phyloP scores from a whole-genome alignment of 2,797 vertebrate species.

The Nasua narica region DNA sequence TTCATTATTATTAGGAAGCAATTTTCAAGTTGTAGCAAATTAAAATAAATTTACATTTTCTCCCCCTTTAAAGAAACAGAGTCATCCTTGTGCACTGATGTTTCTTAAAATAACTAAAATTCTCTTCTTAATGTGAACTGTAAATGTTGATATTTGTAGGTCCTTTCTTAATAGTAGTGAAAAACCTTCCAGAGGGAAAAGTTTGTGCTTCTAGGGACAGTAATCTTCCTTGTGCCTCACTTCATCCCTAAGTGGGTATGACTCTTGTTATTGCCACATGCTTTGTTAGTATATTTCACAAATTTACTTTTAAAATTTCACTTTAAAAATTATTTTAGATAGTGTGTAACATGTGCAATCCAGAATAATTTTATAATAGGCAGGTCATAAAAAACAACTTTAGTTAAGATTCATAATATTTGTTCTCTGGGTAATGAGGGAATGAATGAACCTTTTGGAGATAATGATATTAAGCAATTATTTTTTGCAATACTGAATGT shows the following conservation, averaged over 20 bases:
- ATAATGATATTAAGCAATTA: conserved; percentile 64
- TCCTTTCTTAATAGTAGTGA: conserved; percentile 46
- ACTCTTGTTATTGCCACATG: conserved; percentile 56
- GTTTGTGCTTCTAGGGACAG: conserved; percentile 50
- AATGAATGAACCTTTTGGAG: conserved; percentile 63
- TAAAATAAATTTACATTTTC: conserved; percentile 41
- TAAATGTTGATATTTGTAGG: conserved; percentile 38
- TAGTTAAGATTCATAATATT: conserved; percentile 58
- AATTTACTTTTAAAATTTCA: conserved; percentile 39
- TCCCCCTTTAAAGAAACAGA: conserved; percentile 54
- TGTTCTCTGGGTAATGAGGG: conserved; percentile 35
- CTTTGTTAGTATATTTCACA: conserved; percentile 66
- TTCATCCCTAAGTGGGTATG: conserved; percentile 55
- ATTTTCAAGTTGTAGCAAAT: conserved; percentile 53
- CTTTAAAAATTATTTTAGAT: conserved; percentile 57
- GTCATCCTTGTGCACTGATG: conserved; percentile 52
- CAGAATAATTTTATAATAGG: conserved; percentile 65
- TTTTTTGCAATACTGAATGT: conserved; percentile 64
- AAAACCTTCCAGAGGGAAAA: conserved; percentile 48
- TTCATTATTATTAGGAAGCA: conserved; percentile 59
- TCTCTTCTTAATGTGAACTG: conserved; percentile 63
- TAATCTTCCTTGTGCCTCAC: conserved; percentile 74
- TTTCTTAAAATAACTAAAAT: conserved; percentile 58
- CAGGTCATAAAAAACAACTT: conserved; percentile 58
- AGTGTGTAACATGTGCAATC: conserved; percentile 45